A percentile compares a stretch with the other conserved stretches of the same genome.
Evolutionary conservation across 2,888 invertebrate genomes (phyloP).

Genomic region (Epsilonema sp.): DNA sequence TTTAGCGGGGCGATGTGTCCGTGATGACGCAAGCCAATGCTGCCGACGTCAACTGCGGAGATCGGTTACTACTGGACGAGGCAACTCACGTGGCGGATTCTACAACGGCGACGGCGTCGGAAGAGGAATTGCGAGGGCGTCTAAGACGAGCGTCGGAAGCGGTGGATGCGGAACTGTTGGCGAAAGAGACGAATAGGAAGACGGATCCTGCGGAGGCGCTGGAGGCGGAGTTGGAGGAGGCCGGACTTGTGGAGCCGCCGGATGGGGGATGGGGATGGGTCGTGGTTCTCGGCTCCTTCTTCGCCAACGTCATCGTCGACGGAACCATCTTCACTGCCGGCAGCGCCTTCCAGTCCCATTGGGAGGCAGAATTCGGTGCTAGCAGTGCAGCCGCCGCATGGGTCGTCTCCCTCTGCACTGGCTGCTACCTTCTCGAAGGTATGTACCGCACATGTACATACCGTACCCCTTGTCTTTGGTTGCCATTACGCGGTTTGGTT

Average conservation of each 20-base stretch:
- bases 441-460: too few relatives aligned
- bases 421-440: constrained; percentile 83
- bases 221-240: constrained; percentile 18
- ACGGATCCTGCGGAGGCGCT: constrained; percentile 14
- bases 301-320: constrained; percentile 94
- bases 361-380: constrained; percentile 50
- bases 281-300: constrained; percentile 81
- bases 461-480: too few relatives aligned
- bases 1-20: too few relatives aligned
- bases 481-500: too few relatives aligned
- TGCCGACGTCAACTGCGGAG: too few relatives aligned
- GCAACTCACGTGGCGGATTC: not conserved
- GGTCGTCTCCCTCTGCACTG: constrained; percentile 81
- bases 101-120: too few relatives aligned
- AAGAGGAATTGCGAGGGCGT: too few relatives aligned
- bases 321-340: constrained; percentile 41
- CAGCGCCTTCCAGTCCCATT: constrained; percentile 31
- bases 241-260: constrained; percentile 18
- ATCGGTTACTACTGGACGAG: not conserved
- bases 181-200: too few relatives aligned
- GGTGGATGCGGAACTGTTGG: too few relatives aligned
- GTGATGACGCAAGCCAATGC: too few relatives aligned
- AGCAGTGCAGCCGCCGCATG: constrained; percentile 57
- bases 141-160: too few relatives aligned
- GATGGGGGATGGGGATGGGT: constrained; percentile 64